Evolutionary conservation across 1,140 invertebrate genomes (phyloP), one percentile per base, ranked within the genome.

Genomic region (Anastatus disparis): DNA sequence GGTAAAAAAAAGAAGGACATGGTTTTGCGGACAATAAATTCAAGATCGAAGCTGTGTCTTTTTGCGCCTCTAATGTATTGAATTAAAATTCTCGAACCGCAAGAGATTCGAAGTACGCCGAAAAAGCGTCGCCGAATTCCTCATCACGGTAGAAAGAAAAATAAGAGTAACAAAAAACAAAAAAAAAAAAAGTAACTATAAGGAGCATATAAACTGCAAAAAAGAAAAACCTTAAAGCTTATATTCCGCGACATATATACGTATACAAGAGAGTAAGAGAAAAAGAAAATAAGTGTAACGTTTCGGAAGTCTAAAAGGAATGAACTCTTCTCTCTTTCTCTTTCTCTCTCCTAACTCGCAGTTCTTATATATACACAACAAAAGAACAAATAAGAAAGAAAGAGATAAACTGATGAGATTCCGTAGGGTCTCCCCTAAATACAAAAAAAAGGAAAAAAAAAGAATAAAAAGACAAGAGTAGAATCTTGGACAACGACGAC

Each of bases 31-130:
- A 20, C 40, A 58, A 71, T 65, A 48, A 71, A 65, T 65, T 64
- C 55, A 35, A 20, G 6, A 71, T 65, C 40, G 68, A 29, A n/a
- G n/a, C 6, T 31, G 46, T 7, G 12, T n/a, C 29, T 71, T 71
- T 71, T 65, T 64, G 35, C 55, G 13, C 13, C 50, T 48, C 61
- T 71, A 64, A 65, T 65, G 69, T 71, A 71, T 71, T 71, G 69
- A 71, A 71, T 71, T 71, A 71, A 71, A 71, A 71, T 71, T 71
- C 61, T 38, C 58, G 22, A n/a, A 15, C 0, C 22, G 27, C n/a
- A 42, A 58, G 24, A 17, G 40, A 65, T 71, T 64, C 24, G 59
- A 50, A 59, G 40, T 71, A 42, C 59, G 58, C 50, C 68, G 68
- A 70, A 70, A 69, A 53, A n/a, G 9, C 22, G 26, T 22, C 26